These are phyloP conservation scores for Zaprionus bogoriensis DNA, from an alignment of 2,888 invertebrate species.

Conservation along the genomic window DNA sequence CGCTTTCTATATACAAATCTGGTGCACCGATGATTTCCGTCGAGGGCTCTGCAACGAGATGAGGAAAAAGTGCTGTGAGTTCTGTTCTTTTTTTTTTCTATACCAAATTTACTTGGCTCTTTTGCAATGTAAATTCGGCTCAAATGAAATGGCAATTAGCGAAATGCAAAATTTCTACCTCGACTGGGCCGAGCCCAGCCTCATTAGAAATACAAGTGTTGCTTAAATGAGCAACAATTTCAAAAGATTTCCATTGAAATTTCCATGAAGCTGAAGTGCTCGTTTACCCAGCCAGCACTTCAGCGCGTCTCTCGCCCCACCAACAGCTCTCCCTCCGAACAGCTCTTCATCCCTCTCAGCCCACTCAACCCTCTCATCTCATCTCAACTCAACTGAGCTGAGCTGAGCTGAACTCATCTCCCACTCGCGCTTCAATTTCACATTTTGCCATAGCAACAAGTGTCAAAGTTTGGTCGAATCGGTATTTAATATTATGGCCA, in stretches of 20 bases:
- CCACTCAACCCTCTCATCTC: too few relatives aligned
- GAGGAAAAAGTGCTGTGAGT: not conserved
- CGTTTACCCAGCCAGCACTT: not conserved
- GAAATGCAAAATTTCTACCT: conserved; percentile 24
- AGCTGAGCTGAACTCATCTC: too few relatives aligned
- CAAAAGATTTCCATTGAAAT: conserved; percentile 43
- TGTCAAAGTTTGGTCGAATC: conserved; percentile 11
- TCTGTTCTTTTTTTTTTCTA: not conserved
- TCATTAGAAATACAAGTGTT: conserved; percentile 48
- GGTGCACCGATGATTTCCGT: conserved; percentile 96
- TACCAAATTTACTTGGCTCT: conserved; percentile 4
- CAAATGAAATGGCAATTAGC: conserved; percentile 50
- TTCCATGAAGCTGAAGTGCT: conserved; percentile 25
- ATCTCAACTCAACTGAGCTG: conserved; percentile 6
- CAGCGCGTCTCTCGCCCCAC: not conserved
- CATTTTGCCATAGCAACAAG: conserved; percentile 37
- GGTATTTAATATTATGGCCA: conserved; percentile 23
- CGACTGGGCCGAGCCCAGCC: not conserved
- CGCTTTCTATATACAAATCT: conserved; percentile 95
- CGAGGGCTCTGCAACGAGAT: conserved; percentile 90
- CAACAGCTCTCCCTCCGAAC: not conserved
- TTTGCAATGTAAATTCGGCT: conserved; percentile 22
- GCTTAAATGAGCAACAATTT: conserved; percentile 51
- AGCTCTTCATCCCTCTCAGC: not conserved
- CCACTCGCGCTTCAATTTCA: not conserved